Base-by-base conservation (phyloP, 53 echinoderm and acorn worm species). In the Stichopus horrens region DNA sequence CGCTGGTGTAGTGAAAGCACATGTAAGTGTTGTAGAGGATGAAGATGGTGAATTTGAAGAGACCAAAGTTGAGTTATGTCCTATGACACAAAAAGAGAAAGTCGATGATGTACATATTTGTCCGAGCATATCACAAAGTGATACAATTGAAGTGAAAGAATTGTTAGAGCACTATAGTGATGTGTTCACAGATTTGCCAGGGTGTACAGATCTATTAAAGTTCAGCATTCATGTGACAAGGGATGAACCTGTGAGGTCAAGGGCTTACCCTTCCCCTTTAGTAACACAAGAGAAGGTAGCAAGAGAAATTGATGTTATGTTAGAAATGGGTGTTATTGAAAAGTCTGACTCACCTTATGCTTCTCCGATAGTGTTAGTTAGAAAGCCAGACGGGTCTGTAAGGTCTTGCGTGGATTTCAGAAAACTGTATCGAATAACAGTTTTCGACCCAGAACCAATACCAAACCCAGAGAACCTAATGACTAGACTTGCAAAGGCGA, bases 281-380 rank as follows among this genome's bases (percentile, higher is more conserved):
- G 78, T 89, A n/a, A 85, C 81, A 52, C 78, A 75, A 16, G 79
- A 77, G 56, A 82, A 66, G 9, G 75, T 90, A 8, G 79, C 58
- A 75, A 75, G 73, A 73, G 94, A 92, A 55, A 77, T 86, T 9
- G 63, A 77, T 13, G 55, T 18, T 6, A 90, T 90, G 86, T 11
- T 90, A 13, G 13, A 59, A 16, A 86, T 86, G 87, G 86, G 90
- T 7, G 80, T 85, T 68, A 86, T 90, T 7, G 90, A 91, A 77
- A 89, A 86, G 16, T 93, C 93, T 4, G 58, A 88, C 14, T 93
- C 92, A 0, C 92, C 93, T 4, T 95, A 92, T 59, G 89, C 93
- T 5, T 91, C 93, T 6, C 95, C 95, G 2, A 88, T 91, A 10
- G 95, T 95, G 4, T 8, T 93, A 5, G 91, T 91, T 0, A 86